phyloP scores from a whole-genome alignment of 2,888 invertebrate species.

The Conops quadrifasciatus region DNA sequence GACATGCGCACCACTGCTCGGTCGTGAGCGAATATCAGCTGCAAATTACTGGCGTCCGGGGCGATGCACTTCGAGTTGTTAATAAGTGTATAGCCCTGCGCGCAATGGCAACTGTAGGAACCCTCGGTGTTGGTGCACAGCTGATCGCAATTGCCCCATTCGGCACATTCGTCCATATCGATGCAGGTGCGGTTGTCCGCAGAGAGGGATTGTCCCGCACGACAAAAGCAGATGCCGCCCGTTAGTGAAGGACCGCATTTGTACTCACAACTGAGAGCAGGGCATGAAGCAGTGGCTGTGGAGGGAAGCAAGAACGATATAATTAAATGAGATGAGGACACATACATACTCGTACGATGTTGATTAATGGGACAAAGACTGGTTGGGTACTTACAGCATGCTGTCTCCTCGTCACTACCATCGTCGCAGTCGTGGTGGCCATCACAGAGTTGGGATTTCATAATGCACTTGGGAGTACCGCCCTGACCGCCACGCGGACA shows the following conservation, averaged over 20 bases:
- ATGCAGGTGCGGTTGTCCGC: conserved; percentile 85
- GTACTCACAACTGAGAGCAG: conserved; percentile 86
- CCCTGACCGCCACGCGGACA: conserved; percentile 81
- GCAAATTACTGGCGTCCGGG: conserved; percentile 69
- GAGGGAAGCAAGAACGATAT: conserved; percentile 43
- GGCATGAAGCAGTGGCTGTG: conserved; percentile 82
- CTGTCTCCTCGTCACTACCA: conserved; percentile 86
- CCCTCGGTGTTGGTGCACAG: conserved; percentile 88
- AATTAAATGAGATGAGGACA: neutral
- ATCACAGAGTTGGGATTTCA: conserved; percentile 87
- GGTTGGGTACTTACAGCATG: conserved; percentile 84
- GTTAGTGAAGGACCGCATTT: conserved; percentile 89
- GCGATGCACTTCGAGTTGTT: conserved; percentile 74
- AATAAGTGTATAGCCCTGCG: conserved; percentile 75
- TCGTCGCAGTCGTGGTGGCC: conserved; percentile 91
- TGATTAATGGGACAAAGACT: too few relatives aligned
- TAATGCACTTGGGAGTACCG: conserved; percentile 85
- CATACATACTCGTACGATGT: neutral
- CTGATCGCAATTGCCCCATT: conserved; percentile 96
- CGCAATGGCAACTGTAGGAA: conserved; percentile 85
- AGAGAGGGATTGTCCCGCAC: conserved; percentile 83
- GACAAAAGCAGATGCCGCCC: conserved; percentile 92
- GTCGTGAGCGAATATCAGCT: conserved; percentile 77
- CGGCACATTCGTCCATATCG: conserved; percentile 90
- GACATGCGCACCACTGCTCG: conserved; percentile 77